phyloP scores from a whole-genome alignment of 2,797 vertebrate species.

The Monodelphis domestica region DNA sequence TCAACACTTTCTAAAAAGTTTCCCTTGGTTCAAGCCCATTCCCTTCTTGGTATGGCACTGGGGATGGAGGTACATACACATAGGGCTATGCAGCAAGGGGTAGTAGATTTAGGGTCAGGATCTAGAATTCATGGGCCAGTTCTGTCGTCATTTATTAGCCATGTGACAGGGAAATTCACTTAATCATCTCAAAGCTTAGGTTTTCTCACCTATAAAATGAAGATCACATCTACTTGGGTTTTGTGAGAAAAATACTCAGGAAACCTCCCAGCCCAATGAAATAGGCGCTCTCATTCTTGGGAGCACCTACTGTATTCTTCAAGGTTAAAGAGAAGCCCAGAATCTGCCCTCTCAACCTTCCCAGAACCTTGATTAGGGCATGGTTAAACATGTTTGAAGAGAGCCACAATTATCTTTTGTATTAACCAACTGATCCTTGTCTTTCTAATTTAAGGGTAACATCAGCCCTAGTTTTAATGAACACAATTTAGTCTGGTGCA shows the following conservation, averaged over 20 bases:
- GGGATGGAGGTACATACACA: no score
- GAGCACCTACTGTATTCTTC: no score
- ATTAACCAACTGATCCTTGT: not conserved
- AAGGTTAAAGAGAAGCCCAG: not conserved
- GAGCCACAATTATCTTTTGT: not conserved
- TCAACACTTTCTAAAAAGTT: no score
- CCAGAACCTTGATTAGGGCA: not conserved
- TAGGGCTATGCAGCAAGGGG: no score
- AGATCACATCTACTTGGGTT: not conserved
- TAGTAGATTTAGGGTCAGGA: no score
- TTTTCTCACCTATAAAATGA: not conserved
- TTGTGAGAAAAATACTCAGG: no score
- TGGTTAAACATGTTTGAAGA: not conserved
- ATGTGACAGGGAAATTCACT: not conserved
- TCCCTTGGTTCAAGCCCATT: no score
- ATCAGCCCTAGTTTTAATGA: slow-evolving; percentile 83
- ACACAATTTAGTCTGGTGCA: slow-evolving; percentile 84
- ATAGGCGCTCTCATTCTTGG: no score
- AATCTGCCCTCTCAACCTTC: not conserved
- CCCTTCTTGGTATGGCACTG: no score
- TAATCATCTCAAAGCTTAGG: not conserved
- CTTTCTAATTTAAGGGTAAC: slow-evolving; percentile 36
- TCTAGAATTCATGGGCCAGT: not conserved
- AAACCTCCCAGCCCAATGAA: not conserved
- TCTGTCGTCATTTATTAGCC: not conserved